Percentiles rank a stretch among this genome's conserved stretches.
phyloP scores from a whole-genome alignment of 2,113 vertebrate genomes.

The Grammomys surdaster region DNA sequence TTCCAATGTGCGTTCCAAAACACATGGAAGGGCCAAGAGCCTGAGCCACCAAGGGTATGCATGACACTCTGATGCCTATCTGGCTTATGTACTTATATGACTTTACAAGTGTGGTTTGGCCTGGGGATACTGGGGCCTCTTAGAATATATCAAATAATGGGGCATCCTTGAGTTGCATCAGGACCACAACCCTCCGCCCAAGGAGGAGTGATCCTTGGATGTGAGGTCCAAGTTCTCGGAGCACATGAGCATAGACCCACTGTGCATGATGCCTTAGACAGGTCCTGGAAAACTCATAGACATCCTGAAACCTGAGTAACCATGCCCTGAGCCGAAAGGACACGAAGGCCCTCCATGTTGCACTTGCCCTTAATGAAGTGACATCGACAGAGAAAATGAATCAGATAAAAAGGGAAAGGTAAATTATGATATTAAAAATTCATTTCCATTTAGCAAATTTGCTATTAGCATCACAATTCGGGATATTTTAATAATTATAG shows the following conservation, averaged over 20 bases:
- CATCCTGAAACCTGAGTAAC: slow-evolving; percentile 3
- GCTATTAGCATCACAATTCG: slow-evolving; percentile 81
- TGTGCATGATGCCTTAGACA: neutral
- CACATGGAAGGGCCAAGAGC: rapidly evolving
- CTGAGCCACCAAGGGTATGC: rapidly evolving
- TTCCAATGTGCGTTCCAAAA: neutral
- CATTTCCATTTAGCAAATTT: slow-evolving; percentile 80
- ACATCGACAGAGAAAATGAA: slow-evolving; percentile 70
- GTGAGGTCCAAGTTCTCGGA: neutral
- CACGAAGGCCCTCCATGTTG: slow-evolving; percentile 7
- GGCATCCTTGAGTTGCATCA: neutral
- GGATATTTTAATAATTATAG: slow-evolving; percentile 78
- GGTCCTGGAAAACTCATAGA: neutral
- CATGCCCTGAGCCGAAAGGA: slow-evolving; percentile 59
- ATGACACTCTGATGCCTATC: neutral
- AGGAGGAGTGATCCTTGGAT: neutral
- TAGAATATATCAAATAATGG: neutral
- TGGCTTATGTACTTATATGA: neutral
- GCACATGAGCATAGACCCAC: neutral
- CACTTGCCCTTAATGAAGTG: slow-evolving; percentile 54
- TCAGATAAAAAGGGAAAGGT: slow-evolving; percentile 68
- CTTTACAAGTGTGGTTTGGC: neutral
- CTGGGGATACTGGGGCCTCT: neutral
- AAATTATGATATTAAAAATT: slow-evolving; percentile 82
- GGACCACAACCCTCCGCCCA: neutral